phyloP scores from a whole-genome alignment of 2,888 invertebrate species.

The Brenthis hecate region DNA sequence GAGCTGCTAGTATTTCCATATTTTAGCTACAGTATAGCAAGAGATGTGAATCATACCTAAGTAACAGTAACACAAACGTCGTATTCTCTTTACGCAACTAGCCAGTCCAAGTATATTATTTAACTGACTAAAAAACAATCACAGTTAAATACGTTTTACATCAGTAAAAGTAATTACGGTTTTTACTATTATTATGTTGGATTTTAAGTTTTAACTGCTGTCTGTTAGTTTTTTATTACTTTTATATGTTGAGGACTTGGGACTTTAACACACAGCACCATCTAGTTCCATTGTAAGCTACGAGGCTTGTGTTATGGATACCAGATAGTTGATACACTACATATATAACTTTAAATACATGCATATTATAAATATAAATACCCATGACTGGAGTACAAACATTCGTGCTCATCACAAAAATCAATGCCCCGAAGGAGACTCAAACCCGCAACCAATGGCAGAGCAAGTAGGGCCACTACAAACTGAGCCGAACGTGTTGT shows the following conservation, averaged over 20 bases:
- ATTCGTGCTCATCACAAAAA: too few species aligned
- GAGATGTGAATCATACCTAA: neutral
- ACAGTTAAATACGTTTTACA: slow-evolving; percentile 7
- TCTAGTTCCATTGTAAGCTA: too few species aligned
- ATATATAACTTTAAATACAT: too few species aligned
- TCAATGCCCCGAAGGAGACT: too few species aligned
- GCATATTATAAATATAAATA: too few species aligned
- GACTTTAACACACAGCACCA: too few species aligned
- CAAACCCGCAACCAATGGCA: too few species aligned
- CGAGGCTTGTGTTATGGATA: too few species aligned
- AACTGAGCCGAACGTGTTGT: too few species aligned
- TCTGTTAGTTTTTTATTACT: neutral
- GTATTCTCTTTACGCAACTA: slow-evolving; percentile 15
- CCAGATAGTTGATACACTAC: too few species aligned
- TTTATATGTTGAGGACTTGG: neutral
- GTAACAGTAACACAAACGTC: slow-evolving; percentile 20
- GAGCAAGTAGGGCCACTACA: too few species aligned
- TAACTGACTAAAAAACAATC: slow-evolving; percentile 19
- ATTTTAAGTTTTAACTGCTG: neutral
- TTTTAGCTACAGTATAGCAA: slow-evolving; percentile 11
- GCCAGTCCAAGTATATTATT: slow-evolving; percentile 19
- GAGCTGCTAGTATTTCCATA: neutral
- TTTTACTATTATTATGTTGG: slow-evolving; percentile 1
- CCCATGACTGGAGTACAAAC: too few species aligned
- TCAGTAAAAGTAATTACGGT: slow-evolving; percentile 12